phyloP scores from a whole-genome alignment of 2,888 invertebrate genomes.

The Onthophagus sagittarius region DNA sequence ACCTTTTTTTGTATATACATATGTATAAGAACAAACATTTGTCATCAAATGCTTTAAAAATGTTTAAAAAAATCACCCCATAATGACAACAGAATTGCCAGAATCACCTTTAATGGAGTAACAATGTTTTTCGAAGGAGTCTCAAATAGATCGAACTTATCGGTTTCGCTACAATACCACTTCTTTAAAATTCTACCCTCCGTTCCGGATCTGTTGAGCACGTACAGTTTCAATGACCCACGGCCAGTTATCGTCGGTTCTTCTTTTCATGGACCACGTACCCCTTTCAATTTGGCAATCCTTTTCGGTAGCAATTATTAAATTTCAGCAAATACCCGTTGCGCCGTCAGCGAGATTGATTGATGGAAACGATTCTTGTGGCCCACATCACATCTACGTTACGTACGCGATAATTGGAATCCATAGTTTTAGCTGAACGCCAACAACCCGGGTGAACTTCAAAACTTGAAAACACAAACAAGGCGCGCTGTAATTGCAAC shows the following conservation, averaged over 20 bases:
- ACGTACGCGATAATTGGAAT: not conserved
- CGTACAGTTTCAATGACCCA: not conserved
- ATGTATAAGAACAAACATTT: no score
- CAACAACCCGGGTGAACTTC: not conserved
- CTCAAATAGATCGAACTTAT: not conserved
- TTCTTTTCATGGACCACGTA: not conserved
- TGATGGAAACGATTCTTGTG: not conserved
- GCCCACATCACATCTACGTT: not conserved
- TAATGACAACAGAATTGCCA: not conserved
- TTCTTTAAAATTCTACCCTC: not conserved
- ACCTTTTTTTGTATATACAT: no score
- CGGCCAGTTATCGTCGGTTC: not conserved
- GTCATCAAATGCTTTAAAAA: no score
- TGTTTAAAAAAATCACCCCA: no score
- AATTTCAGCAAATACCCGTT: not conserved
- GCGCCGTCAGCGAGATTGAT: not conserved
- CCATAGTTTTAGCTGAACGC: not conserved
- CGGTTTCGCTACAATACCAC: not conserved
- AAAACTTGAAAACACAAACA: not conserved
- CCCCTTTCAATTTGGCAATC: not conserved
- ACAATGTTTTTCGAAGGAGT: not conserved
- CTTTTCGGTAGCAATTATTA: not conserved
- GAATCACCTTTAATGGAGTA: not conserved
- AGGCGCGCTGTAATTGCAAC: not conserved
- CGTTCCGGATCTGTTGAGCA: not conserved